These are phyloP conservation scores for Psammodynastes pulverulentus DNA, from an alignment of 2,113 vertebrate genomes.

Conservation along the genomic window DNA sequence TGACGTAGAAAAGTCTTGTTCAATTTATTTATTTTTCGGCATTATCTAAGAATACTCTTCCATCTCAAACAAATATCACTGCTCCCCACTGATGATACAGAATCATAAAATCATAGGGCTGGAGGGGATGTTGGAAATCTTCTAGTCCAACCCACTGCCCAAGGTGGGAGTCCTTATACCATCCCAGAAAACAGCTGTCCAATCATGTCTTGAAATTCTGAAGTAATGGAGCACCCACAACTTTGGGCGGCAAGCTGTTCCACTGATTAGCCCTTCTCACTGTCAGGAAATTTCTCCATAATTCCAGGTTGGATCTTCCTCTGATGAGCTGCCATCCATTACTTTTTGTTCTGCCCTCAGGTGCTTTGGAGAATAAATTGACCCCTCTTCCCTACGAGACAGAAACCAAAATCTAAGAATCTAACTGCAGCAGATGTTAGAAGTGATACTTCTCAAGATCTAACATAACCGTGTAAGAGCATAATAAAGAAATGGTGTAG, in stretches of 20 bases:
- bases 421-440: background rate
- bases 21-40: background rate
- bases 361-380: background rate
- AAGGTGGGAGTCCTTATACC: background rate
- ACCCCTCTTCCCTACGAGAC: background rate
- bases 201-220: background rate
- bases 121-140: background rate
- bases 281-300: background rate
- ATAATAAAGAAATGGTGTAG: too few relatives aligned
- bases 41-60: background rate
- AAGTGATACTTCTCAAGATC: background rate
- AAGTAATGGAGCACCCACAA: background rate
- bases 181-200: background rate
- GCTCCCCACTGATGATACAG: background rate
- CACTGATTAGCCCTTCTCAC: background rate
- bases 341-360: background rate
- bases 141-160: background rate
- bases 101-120: background rate
- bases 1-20: background rate
- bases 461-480: background rate
- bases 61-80: conserved; percentile 17
- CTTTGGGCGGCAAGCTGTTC: background rate
- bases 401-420: background rate
- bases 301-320: background rate
- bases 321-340: background rate